Evolutionary conservation across 2,113 vertebrate species (phyloP).

Genomic region (Hippolais icterina): DNA sequence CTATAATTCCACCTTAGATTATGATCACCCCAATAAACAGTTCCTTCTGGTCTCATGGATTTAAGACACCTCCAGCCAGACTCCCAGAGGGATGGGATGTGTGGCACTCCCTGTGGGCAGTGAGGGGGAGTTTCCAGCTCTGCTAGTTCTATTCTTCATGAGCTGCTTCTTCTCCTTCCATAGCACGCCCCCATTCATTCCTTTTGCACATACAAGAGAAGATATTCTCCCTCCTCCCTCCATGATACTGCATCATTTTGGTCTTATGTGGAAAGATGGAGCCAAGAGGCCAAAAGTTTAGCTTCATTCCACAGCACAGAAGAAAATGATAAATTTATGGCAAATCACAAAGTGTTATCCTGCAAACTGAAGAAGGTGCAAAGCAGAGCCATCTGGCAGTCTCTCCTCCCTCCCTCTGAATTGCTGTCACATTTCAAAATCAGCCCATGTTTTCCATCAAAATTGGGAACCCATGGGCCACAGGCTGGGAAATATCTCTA

Average conservation of each 20-base stretch:
- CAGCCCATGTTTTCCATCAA: slow-evolving; percentile 30
- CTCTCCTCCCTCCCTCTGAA: slow-evolving; percentile 41
- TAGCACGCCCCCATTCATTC: background rate
- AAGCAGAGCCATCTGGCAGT: slow-evolving; percentile 54
- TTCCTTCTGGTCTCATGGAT: background rate
- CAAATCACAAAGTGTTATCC: slow-evolving; percentile 2
- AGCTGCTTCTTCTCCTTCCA: slow-evolving; percentile 1
- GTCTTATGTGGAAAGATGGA: background rate
- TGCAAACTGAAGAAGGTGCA: slow-evolving; percentile 39
- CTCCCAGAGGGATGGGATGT: background rate
- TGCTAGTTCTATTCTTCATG: background rate
- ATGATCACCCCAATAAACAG: background rate
- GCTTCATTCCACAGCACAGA: background rate
- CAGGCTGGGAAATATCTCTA: background rate
- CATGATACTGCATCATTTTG: background rate
- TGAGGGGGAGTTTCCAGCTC: slow-evolving; percentile 5
- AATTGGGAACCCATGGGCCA: slow-evolving; percentile 16
- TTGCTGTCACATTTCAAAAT: background rate
- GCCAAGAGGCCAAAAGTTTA: slow-evolving; percentile 1
- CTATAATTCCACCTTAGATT: background rate
- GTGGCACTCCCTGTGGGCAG: background rate
- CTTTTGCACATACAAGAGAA: background rate
- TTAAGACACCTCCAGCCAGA: background rate
- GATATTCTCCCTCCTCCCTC: background rate
- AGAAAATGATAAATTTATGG: background rate